Base-by-base conservation (phyloP, 2,113 vertebrate species). In the Hirundichthys speculiger region DNA sequence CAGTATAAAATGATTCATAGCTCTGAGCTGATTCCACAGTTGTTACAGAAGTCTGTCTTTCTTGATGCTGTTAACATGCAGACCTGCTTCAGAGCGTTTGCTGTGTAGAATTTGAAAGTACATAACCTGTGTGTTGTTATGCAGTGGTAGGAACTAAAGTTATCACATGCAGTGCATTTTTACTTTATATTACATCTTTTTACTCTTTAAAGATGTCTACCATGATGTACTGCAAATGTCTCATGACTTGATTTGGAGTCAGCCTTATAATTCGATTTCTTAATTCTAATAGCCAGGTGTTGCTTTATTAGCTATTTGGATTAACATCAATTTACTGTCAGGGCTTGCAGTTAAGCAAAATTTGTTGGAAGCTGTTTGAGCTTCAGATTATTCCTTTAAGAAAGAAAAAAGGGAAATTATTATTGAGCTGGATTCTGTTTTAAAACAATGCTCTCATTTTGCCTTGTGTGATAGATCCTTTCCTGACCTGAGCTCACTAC, bases 1-100 rank as follows among this genome's bases (percentile, higher is more conserved):
- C 46, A 42, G 25, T 58, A 25, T 70, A 69, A 79, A 72, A 41
- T 59, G 71, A 76, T 74, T 72, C 61, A 24, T 41, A 45, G 65
- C 69, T 55, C 5, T 13, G 59, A 73, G 59, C 58, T 41, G 22
- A 62, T 49, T 66, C 47, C 18, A 21, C 0, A 1, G 5, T 22
- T 24, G 38, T 42, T 34, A 30, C 2, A 42, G 30, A 56, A n/a
- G 24, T 58, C 63, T 1, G 18, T 57, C 43, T 48, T 34, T 48
- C 22, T 55, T 5, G 11, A 21, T 49, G 51, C 30, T 52, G 24
- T 66, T 49, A 65, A 58, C 43, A 45, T 13, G 48, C 64, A 65
- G 39, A 22, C 27, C 30, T 22, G 21, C 40, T 34, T 5, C 11
- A 13, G 24, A 61, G 3, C 25, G 57, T 22, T 12, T 19, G 41